These are phyloP conservation scores for Metellina segmentata DNA, from an alignment of 2,888 invertebrate species.

Conservation along the genomic window DNA sequence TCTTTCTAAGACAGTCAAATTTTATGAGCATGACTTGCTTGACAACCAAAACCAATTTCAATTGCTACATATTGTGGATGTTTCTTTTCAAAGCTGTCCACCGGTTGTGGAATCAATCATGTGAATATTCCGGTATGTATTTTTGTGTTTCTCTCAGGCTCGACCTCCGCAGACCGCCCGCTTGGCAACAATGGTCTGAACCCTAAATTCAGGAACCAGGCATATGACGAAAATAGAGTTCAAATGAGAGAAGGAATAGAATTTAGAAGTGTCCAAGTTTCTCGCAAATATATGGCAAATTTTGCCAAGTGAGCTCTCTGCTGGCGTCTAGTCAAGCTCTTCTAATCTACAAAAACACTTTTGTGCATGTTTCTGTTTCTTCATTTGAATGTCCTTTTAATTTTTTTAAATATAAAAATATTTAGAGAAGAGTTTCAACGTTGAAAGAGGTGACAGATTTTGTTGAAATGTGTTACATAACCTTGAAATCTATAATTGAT, in stretches of 20 bases:
- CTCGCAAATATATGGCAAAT: background rate
- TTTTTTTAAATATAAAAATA: background rate
- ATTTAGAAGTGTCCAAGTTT: too few relatives aligned
- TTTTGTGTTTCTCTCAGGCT: slow-evolving; percentile 51
- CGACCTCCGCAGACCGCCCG: slow-evolving; percentile 23
- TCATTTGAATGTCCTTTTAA: background rate
- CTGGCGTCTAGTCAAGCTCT: background rate
- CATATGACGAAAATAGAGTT: too few relatives aligned
- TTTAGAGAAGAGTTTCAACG: background rate
- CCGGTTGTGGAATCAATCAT: slow-evolving; percentile 73
- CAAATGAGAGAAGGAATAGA: too few relatives aligned
- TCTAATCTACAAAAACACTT: background rate
- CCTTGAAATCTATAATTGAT: too few relatives aligned
- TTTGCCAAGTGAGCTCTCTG: slow-evolving; percentile 31
- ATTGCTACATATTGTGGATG: slow-evolving; percentile 57
- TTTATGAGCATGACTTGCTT: slow-evolving; percentile 44
- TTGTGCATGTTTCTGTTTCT: background rate
- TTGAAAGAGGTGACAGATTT: background rate
- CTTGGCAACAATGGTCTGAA: background rate
- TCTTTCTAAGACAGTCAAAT: slow-evolving; percentile 31
- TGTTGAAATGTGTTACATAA: too few relatives aligned
- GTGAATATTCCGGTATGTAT: slow-evolving; percentile 74
- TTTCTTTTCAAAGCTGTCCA: slow-evolving; percentile 74
- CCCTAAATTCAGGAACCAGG: too few relatives aligned
- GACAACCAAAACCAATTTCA: slow-evolving; percentile 28